These are phyloP conservation scores for Lerista edwardsae DNA, from an alignment of 2,797 vertebrate genomes.

Conservation along the genomic window DNA sequence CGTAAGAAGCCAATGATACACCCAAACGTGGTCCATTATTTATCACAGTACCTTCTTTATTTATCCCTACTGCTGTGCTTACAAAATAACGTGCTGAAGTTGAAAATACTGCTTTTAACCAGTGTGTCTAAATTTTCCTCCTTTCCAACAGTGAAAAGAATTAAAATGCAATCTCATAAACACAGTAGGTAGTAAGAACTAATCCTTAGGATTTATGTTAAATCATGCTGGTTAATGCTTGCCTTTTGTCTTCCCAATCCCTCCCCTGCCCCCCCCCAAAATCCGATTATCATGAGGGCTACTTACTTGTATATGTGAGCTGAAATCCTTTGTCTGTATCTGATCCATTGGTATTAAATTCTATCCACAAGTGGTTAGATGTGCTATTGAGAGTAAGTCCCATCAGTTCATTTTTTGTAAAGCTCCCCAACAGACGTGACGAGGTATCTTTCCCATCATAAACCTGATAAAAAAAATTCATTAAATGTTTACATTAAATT, in stretches of 20 bases:
- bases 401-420: constrained; percentile 84
- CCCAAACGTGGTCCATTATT: background rate
- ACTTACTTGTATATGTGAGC: constrained; percentile 94
- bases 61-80: background rate
- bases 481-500: background rate
- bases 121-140: background rate
- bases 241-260: background rate
- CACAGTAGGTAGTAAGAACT: background rate
- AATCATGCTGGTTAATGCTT: background rate
- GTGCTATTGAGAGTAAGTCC: constrained; percentile 90
- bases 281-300: background rate
- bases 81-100: constrained; percentile 23
- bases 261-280: too few species aligned
- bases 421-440: constrained; percentile 89
- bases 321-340: constrained; percentile 91
- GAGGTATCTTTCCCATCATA: constrained; percentile 92
- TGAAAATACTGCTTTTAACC: constrained; percentile 12
- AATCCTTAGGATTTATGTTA: background rate
- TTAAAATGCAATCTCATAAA: constrained; percentile 15
- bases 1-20: background rate
- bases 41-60: background rate
- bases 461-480: constrained; percentile 79
- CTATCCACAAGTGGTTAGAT: constrained; percentile 94
- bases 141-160: background rate
- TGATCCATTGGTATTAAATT: constrained; percentile 94